Conservation (phyloP, 2,888 invertebrate genomes). For the Trissolcus brochymenae region DNA sequence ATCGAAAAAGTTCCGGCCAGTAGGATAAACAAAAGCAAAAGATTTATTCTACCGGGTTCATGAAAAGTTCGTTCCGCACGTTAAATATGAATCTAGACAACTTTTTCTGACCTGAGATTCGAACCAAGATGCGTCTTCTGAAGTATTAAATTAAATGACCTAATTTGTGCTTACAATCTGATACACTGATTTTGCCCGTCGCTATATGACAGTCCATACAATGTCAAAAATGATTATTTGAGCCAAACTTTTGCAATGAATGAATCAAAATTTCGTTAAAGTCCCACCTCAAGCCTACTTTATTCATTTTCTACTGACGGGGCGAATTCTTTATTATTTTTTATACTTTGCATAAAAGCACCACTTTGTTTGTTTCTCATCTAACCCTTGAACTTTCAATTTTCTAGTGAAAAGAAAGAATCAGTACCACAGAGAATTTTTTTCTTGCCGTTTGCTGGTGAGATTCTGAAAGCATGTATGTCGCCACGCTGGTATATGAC, state of each 20-base stretch:
- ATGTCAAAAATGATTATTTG: too few relatives aligned
- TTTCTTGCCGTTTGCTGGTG: conserved; percentile 40
- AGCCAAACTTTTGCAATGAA: too few relatives aligned
- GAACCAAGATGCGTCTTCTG: not conserved
- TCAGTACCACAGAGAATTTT: conserved; percentile 24
- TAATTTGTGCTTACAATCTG: not conserved
- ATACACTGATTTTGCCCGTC: not conserved
- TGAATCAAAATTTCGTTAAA: too few relatives aligned
- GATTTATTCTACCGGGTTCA: conserved; percentile 40
- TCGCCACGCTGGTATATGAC: not conserved
- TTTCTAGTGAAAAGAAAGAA: conserved; percentile 42
- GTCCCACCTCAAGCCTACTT: too few relatives aligned
- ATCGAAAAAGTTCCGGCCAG: conserved; percentile 42
- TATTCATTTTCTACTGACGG: too few relatives aligned
- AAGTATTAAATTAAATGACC: not conserved
- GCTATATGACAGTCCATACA: too few relatives aligned
- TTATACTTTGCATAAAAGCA: conserved; percentile 18
- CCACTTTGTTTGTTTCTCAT: conserved; percentile 36
- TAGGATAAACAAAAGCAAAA: conserved; percentile 40
- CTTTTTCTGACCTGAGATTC: not conserved
- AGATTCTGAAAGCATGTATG: conserved; percentile 22
- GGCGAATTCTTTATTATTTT: conserved; percentile 7
- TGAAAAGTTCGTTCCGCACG: conserved; percentile 34
- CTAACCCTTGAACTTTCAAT: conserved; percentile 48
- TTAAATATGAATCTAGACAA: conserved; percentile 33